Evolutionary conservation across 2,888 invertebrate genomes (phyloP).

Genomic region (Cosmopolites sordidus): DNA sequence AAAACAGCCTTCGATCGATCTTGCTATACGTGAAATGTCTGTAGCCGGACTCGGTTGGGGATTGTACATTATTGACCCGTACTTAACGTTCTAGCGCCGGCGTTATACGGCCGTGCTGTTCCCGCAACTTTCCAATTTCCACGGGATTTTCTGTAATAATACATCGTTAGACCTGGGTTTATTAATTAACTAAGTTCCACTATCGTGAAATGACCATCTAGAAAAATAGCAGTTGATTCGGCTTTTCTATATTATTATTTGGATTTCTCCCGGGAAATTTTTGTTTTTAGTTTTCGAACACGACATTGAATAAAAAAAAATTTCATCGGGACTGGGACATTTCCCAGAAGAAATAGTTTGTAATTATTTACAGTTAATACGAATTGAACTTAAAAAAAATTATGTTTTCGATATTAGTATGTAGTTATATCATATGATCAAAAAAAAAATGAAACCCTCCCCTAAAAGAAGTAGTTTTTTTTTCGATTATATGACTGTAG

Average conservation of each 20-base stretch:
- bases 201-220: background rate
- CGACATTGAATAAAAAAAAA: no score
- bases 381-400: background rate
- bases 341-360: conserved; percentile 1
- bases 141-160: no score
- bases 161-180: conserved; percentile 22
- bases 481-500: background rate
- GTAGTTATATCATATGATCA: no score
- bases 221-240: background rate
- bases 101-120: conserved; percentile 3
- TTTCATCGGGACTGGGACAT: background rate
- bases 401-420: no score
- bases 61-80: conserved; percentile 37
- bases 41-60: conserved; percentile 23
- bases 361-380: conserved; percentile 1
- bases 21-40: conserved; percentile 14
- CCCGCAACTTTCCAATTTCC: background rate
- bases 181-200: conserved; percentile 2
- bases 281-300: no score
- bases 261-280: no score
- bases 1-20: conserved; percentile 10
- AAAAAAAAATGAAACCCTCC: no score
- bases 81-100: conserved; percentile 31
- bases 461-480: no score
- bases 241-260: background rate